Percentiles rank a stretch among this genome's conserved stretches.
Evolutionary conservation across 2,113 vertebrate genomes (phyloP).

Genomic region (Glaucomys volans): DNA sequence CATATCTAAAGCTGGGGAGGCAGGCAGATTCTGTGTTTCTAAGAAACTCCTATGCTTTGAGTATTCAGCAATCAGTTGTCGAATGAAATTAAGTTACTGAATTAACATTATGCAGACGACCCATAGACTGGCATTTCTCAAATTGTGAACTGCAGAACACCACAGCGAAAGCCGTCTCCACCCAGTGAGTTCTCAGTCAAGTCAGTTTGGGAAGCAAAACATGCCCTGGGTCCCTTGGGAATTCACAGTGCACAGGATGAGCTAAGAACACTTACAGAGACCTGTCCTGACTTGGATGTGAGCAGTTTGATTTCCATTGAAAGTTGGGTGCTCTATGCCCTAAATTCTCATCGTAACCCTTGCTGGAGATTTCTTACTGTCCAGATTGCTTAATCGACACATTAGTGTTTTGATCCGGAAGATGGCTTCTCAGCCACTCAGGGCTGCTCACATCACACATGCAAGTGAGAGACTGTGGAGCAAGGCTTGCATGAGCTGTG

Average conservation of each 20-base stretch:
- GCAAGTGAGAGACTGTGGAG: neutral
- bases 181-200: neutral
- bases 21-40: neutral
- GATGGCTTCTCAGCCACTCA: neutral
- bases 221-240: neutral
- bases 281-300: neutral
- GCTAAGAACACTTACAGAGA: neutral
- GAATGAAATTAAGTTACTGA: neutral
- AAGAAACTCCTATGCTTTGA: neutral
- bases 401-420: conserved; percentile 31
- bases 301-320: neutral
- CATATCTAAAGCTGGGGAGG: fast-evolving
- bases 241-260: neutral
- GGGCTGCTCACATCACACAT: neutral
- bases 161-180: neutral
- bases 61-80: neutral
- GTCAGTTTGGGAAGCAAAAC: neutral
- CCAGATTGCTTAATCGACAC: conserved; percentile 14
- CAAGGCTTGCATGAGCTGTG: neutral
- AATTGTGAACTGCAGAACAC: neutral
- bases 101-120: neutral
- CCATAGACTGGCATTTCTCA: neutral
- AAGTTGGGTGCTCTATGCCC: conserved; percentile 17
- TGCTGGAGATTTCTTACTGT: neutral
- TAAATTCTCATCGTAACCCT: conserved; percentile 32